These are phyloP conservation scores for Drosophila funebris DNA, from an alignment of 1,140 invertebrate species.

Conservation along the genomic window DNA sequence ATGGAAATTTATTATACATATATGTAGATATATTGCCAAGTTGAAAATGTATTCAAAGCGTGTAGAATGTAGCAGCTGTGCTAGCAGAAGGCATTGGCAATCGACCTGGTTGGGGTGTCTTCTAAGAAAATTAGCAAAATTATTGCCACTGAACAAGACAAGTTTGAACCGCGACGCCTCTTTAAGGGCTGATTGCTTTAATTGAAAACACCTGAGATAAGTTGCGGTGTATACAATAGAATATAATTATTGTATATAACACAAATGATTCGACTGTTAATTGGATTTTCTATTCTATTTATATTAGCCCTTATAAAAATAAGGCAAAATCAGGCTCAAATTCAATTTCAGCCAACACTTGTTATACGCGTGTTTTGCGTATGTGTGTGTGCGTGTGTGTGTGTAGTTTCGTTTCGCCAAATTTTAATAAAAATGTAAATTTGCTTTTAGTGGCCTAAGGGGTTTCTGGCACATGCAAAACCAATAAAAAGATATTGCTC, in stretches of 20 bases:
- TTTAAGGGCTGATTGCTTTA: slow-evolving; percentile 12
- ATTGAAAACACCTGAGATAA: slow-evolving; percentile 7
- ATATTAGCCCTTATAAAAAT: slow-evolving; percentile 12
- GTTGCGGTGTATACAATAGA: not conserved
- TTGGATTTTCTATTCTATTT: not conserved
- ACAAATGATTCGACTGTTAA: not conserved
- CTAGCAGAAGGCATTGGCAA: slow-evolving; percentile 8
- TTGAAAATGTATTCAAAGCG: slow-evolving; percentile 67
- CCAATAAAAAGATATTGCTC: slow-evolving; percentile 78
- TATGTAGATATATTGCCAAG: slow-evolving; percentile 74
- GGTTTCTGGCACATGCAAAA: slow-evolving; percentile 60
- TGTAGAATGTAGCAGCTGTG: slow-evolving; percentile 52
- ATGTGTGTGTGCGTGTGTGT: slow-evolving; percentile 13
- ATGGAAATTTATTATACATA: slow-evolving; percentile 79
- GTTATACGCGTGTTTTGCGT: not conserved
- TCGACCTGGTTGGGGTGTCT: slow-evolving; percentile 7
- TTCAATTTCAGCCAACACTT: slow-evolving; percentile 54
- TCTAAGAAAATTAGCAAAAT: slow-evolving; percentile 26
- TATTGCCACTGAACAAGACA: slow-evolving; percentile 16
- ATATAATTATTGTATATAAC: slow-evolving; percentile 1
- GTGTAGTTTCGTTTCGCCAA: slow-evolving; percentile 44
- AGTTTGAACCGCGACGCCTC: not conserved
- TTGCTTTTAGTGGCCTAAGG: slow-evolving; percentile 64
- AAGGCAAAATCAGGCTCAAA: slow-evolving; percentile 53
- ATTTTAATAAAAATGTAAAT: slow-evolving; percentile 81